Conservation (phyloP, 2,797 vertebrate species). For the Hirundo rustica region DNA sequence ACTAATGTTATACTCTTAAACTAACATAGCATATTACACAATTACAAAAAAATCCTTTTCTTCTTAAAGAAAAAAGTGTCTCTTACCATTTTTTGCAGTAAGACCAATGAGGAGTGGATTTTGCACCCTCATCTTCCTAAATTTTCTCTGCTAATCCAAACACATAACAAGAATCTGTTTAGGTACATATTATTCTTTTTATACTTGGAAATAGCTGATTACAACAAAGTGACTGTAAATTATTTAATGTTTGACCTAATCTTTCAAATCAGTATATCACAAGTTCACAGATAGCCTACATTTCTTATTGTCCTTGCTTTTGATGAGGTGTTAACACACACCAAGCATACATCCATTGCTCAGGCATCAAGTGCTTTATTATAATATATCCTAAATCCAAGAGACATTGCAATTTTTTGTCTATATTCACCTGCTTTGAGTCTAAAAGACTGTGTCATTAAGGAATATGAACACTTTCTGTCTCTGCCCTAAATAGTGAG, state of each 20-base stretch:
- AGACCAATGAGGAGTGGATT: conserved; percentile 66
- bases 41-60: neutral
- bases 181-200: neutral
- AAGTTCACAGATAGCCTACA: neutral
- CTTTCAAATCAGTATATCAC: neutral
- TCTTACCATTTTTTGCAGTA: conserved; percentile 72
- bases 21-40: neutral
- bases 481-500: neutral
- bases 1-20: neutral
- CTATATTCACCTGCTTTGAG: neutral
- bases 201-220: neutral
- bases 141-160: conserved; percentile 64
- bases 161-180: neutral
- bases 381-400: neutral
- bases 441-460: neutral
- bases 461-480: neutral
- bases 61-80: neutral
- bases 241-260: neutral
- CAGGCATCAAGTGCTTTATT: neutral
- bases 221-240: neutral
- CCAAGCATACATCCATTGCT: neutral
- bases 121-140: conserved; percentile 67
- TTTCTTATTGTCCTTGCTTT: neutral
- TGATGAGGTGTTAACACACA: neutral
- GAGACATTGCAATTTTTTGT: neutral